A percentile compares a stretch with the other conserved stretches of the same genome.
Conservation (phyloP, 2,797 vertebrate species). For the Platyrinchus mystaceus region DNA sequence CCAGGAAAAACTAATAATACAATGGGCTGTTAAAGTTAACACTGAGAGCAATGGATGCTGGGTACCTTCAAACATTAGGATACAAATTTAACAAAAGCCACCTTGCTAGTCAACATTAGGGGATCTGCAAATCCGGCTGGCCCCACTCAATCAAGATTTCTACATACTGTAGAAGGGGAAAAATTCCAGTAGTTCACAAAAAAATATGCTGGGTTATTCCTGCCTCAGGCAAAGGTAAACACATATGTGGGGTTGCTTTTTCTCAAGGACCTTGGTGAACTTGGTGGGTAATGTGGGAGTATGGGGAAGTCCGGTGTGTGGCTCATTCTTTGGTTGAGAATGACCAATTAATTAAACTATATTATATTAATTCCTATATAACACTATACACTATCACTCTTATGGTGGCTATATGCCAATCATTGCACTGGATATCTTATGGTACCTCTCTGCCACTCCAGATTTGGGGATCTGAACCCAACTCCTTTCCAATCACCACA, state of each 20-base stretch:
- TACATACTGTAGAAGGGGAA: not conserved
- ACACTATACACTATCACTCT: not conserved
- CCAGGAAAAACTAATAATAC: not conserved
- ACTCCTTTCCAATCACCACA: not conserved
- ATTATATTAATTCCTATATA: not conserved
- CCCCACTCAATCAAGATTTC: not conserved
- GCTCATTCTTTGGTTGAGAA: not conserved
- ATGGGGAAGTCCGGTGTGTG: not conserved
- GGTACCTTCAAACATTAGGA: not conserved
- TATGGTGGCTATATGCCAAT: not conserved
- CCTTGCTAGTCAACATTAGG: not conserved
- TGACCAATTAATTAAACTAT: not conserved
- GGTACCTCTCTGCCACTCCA: not conserved
- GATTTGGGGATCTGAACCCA: not conserved
- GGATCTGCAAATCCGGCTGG: not conserved
- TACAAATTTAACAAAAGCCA: not conserved
- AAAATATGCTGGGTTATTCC: not conserved
- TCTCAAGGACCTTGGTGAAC: not conserved
- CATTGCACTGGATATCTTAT: fast-evolving
- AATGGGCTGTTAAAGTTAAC: not conserved
- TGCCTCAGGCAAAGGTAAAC: not conserved
- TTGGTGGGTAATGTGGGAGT: not conserved
- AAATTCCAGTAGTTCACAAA: not conserved
- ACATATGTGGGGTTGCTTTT: not conserved
- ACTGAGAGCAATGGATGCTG: not conserved